Percentiles rank a stretch among this genome's conserved stretches.
Evolutionary conservation across 2,888 invertebrate species (phyloP).

Genomic region (Parthenolecanium corni): DNA sequence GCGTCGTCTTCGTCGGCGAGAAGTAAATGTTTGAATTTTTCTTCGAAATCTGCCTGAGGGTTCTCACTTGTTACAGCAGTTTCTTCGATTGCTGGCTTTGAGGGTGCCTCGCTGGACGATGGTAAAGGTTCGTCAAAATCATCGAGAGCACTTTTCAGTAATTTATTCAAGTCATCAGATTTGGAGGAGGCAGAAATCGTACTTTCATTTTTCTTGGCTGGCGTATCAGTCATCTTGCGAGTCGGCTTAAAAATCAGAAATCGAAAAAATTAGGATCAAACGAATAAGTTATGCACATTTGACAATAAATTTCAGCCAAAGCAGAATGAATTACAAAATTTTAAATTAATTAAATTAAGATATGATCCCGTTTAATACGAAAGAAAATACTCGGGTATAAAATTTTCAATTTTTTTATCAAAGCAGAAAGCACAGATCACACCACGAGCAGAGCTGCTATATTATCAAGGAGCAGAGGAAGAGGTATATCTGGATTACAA

Average conservation of each 20-base stretch:
- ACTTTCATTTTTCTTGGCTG: background rate
- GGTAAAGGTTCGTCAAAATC: constrained; percentile 15
- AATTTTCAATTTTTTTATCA: too few relatives aligned
- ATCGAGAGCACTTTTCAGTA: constrained; percentile 22
- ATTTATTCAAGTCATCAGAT: constrained; percentile 7
- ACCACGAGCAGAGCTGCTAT: too few relatives aligned
- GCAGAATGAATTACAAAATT: too few relatives aligned
- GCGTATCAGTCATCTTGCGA: background rate
- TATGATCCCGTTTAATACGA: too few relatives aligned
- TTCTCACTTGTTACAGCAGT: background rate
- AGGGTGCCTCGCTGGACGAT: background rate
- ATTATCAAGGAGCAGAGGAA: too few relatives aligned
- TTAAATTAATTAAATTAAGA: too few relatives aligned
- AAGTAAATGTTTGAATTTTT: constrained; percentile 20
- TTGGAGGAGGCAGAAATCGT: background rate
- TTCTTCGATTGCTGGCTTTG: background rate
- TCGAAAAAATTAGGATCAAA: too few relatives aligned
- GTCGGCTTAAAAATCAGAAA: background rate
- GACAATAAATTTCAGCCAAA: too few relatives aligned
- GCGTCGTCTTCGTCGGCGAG: constrained; percentile 8
- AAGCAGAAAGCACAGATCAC: too few relatives aligned
- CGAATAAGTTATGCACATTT: too few relatives aligned
- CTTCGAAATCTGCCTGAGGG: constrained; percentile 8
- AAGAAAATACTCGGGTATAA: too few relatives aligned
- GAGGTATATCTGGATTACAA: too few relatives aligned